phyloP scores from a whole-genome alignment of 2,797 vertebrate species.

The Rallus crepitans region DNA sequence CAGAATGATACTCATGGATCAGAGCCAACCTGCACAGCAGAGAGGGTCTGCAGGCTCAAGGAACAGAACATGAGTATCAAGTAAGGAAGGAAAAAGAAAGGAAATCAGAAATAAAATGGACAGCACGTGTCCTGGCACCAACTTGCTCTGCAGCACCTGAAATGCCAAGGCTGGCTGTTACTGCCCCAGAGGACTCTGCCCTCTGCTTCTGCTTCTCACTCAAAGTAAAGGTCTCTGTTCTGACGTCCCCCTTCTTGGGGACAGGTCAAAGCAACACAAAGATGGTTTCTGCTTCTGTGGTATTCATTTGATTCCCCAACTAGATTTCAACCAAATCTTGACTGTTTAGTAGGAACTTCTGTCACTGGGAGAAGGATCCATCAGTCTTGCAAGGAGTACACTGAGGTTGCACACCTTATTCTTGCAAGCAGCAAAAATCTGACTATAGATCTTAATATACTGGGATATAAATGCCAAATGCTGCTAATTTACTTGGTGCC shows the following conservation, averaged over 20 bases:
- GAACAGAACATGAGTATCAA: neutral
- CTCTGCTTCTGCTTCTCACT: neutral
- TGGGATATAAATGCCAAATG: neutral
- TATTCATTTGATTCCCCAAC: neutral
- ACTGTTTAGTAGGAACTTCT: neutral
- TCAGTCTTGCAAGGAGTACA: neutral
- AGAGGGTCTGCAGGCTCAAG: neutral
- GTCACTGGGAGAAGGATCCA: neutral
- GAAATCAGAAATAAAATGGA: neutral
- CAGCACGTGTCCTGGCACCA: fast-evolving
- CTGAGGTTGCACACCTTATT: neutral
- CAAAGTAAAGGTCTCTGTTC: neutral
- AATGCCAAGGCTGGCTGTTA: neutral
- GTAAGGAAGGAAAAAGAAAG: neutral
- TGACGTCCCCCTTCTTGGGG: neutral
- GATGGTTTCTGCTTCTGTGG: neutral
- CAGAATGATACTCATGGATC: neutral
- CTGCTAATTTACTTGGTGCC: neutral
- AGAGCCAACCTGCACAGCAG: neutral
- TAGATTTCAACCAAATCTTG: neutral
- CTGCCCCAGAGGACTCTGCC: neutral
- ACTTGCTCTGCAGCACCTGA: neutral
- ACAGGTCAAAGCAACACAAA: neutral
- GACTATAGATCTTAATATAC: neutral
- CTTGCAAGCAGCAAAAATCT: neutral